Conservation (phyloP, 2,797 vertebrate species). For the Myotis vivesi region DNA sequence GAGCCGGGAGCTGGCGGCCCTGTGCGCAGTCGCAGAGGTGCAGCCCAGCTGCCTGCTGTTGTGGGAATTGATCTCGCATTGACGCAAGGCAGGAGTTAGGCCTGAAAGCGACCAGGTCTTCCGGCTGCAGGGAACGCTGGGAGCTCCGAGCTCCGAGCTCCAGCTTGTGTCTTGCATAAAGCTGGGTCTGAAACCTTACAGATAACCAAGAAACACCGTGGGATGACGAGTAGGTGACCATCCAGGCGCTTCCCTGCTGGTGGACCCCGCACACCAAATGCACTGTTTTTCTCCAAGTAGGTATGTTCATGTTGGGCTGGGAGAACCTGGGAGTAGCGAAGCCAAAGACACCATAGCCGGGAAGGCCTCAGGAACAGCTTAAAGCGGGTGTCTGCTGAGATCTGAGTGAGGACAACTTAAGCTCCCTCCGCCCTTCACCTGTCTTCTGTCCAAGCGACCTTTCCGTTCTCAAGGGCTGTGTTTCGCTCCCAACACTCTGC, state of each 20-base stretch:
- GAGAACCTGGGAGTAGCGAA: not conserved
- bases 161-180: not conserved
- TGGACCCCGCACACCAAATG: not conserved
- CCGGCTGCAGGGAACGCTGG: not conserved
- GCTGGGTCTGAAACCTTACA: not conserved
- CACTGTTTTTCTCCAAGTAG: not conserved
- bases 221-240: not conserved
- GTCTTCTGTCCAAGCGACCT: rapidly evolving
- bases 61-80: not conserved
- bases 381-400: not conserved
- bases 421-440: not conserved
- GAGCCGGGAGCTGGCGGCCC: not conserved
- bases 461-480: rapidly evolving
- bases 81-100: not conserved
- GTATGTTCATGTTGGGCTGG: not conserved
- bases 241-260: not conserved
- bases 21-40: not conserved
- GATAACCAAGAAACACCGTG: not conserved
- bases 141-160: not conserved
- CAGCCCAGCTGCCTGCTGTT: not conserved
- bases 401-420: not conserved
- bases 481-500: not conserved
- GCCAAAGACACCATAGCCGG: not conserved
- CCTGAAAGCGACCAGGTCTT: not conserved
- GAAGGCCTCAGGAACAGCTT: not conserved